phyloP scores from a whole-genome alignment of 2,797 vertebrate genomes.

The Poecilia gillii region DNA sequence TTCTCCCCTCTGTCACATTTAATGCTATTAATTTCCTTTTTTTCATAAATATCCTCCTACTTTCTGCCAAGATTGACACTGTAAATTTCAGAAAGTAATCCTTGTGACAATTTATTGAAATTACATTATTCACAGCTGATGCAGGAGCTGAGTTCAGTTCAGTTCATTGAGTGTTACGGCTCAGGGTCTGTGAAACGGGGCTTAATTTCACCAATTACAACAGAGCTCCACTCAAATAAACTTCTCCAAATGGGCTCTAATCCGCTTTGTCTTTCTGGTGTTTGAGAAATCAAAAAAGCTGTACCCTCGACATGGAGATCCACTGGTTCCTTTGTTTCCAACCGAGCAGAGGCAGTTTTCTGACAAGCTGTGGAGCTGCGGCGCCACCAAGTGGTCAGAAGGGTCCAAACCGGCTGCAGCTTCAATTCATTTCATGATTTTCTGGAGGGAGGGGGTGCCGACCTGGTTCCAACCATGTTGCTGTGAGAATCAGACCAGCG shows the following conservation, averaged over 20 bases:
- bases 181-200: slow-evolving; percentile 22
- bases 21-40: slow-evolving; percentile 21
- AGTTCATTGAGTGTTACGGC: slow-evolving; percentile 16
- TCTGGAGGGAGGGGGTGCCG: neutral
- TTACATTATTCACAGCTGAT: slow-evolving; percentile 34
- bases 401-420: neutral
- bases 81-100: slow-evolving; percentile 22
- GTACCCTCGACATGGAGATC: slow-evolving; percentile 41
- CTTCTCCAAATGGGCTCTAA: slow-evolving; percentile 59
- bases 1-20: slow-evolving; percentile 6
- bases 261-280: slow-evolving; percentile 55
- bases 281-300: slow-evolving; percentile 51
- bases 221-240: slow-evolving; percentile 55
- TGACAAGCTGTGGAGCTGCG: slow-evolving; percentile 36
- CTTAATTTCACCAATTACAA: slow-evolving; percentile 62
- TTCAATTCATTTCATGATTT: neutral
- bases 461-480: neutral
- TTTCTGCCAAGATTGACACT: slow-evolving; percentile 13
- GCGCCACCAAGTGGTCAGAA: slow-evolving; percentile 58
- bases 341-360: neutral
- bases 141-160: slow-evolving; percentile 17
- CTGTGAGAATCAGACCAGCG: neutral
- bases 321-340: slow-evolving; percentile 25
- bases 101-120: slow-evolving; percentile 16
- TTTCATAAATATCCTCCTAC: slow-evolving; percentile 20